Evolutionary conservation across 2,113 vertebrate species (phyloP).

Genomic region (Astatotilapia flaviijosephi): DNA sequence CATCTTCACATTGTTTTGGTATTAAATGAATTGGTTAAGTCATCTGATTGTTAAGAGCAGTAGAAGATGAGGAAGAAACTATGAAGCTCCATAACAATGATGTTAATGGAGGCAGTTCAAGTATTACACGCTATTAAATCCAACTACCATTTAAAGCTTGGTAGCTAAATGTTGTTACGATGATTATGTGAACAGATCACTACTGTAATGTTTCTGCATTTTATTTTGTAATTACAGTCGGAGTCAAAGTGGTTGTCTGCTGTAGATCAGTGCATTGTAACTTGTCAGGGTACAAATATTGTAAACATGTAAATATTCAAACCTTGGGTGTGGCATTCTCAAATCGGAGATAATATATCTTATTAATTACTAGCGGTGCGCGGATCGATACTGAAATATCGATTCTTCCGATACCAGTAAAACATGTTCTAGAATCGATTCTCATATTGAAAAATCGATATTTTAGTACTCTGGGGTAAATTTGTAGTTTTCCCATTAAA

Average conservation of each 20-base stretch:
- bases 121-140: neutral
- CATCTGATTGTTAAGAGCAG: neutral
- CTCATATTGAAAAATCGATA: accelerated
- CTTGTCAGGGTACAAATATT: neutral
- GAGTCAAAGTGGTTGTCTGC: neutral
- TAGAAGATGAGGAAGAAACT: neutral
- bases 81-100: neutral
- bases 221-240: neutral
- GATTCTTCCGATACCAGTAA: neutral
- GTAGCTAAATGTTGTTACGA: neutral
- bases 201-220: neutral
- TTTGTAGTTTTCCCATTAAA: neutral
- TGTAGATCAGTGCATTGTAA: neutral
- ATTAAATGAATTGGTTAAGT: neutral
- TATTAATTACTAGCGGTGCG: accelerated
- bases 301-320: neutral
- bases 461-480: neutral
- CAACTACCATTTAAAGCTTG: neutral
- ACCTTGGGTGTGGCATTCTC: neutral
- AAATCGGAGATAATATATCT: accelerated
- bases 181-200: neutral
- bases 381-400: neutral
- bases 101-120: neutral
- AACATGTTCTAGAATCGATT: neutral
- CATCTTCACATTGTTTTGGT: neutral